Base-by-base conservation (phyloP, 1,140 invertebrate species). In the Polypedilum vanderplanki region DNA sequence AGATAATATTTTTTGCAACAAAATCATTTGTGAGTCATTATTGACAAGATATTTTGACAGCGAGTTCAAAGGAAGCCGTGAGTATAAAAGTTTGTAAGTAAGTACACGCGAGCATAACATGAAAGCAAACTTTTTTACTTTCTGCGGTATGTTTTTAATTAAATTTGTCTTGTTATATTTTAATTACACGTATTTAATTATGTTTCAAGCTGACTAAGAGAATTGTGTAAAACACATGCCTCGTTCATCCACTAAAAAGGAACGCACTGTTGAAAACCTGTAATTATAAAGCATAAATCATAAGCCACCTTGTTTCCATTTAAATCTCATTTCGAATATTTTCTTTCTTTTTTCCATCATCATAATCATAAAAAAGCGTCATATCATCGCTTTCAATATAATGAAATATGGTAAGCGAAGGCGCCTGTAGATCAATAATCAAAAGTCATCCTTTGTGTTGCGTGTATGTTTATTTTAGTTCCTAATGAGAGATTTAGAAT, bases 261-360 rank as follows among this genome's bases (percentile, higher is more conserved):
- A 70, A 70, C 65, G 9, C 5, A 70, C 17, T 5, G 2, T 18
- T 18, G 18, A 70, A 70, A 70, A 70, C 65, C 65, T 70, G 65
- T 70, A 70, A 70, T 70, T 70, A 70, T 70, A 70, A 70, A 70
- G n/a, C 17, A 70, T 20, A 70, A 70, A 70, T 70, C 65, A 70
- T 70, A 70, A 20, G 10, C 65, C 65, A 70, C 65, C 65, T 70
- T 70, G 65, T 70, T 70, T 70, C 10, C 65, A 70, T 70, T 70
- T 18, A 20, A 70, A 18, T 70, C 65, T 70, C 65, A 70, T 70
- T 70, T 70, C 24, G 24, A 33, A 33, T 3, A 70, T 70, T 1
- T 70, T 70, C 8, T 70, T n/a, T 70, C 9, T 70, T 70, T 2
- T 12, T 57, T 57, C 46, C 20, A 20, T 18, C 17, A 70, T 20